Base-by-base conservation (phyloP, 2,888 invertebrate genomes). In the Noctua pronuba region DNA sequence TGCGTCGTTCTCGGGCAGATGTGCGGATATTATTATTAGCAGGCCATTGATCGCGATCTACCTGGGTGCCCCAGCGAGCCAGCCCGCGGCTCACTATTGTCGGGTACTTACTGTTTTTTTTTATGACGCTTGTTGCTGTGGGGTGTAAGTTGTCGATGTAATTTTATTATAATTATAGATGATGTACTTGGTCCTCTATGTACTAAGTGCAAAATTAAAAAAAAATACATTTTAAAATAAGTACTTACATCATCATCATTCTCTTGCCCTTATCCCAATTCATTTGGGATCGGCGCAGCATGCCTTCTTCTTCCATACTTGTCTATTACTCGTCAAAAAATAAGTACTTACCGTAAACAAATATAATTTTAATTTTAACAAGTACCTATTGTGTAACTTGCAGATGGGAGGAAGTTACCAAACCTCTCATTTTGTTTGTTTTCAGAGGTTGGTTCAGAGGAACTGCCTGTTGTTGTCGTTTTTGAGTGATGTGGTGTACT, bases 21-120 rank as follows among this genome's bases (percentile, higher is more conserved):
- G 89, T 85, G 73, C 84, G 68, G 79, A 85, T 83, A 82, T 86
- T 88, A 88, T 88, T 88, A 88, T 88, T 88, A 88, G 77, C 75
- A 38, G 75, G 78, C 71, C 80, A 82, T 88, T 88, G 88, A 88
- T 83, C 80, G 71, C 64, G 58, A 62, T 68, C 79, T 79, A 80
- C 82, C 79, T 79, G 77, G 70, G 87, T 74, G 75, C 81, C 75
- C 81, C 84, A 72, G 44, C 46, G 62, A 46, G 67, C 58, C 60
- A 46, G 67, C 58, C 60, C 70, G 55, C 64, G 38, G 71, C 21
- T 21, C 44, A 21, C 75, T 64, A 80, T 83, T 76, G 85, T 75
- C 41, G 55, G 64, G 67, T 71, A 74, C 65, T 65, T 28, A 13
- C 16, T 35, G 31, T n/a, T 77, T 77, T 68, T n/a, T 38, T 73